These are phyloP conservation scores for Chrysocyon brachyurus DNA, from an alignment of 2,797 vertebrate species.

Conservation along the genomic window DNA sequence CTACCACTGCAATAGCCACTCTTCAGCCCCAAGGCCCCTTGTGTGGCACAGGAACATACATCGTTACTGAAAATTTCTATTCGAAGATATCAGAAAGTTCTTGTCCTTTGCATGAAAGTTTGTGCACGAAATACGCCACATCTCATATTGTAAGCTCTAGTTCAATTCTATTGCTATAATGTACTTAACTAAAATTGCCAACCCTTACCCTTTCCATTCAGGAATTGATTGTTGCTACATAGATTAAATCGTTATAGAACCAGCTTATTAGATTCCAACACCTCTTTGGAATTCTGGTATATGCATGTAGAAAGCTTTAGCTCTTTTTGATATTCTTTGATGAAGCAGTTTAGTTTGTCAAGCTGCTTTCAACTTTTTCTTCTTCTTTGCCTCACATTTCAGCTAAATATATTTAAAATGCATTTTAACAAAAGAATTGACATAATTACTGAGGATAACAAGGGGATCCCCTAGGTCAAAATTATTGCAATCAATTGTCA, in stretches of 20 bases:
- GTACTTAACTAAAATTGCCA: not conserved
- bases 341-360: not conserved
- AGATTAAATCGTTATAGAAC: not conserved
- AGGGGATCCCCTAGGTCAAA: not conserved
- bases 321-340: not conserved
- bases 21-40: not conserved
- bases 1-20: accelerated
- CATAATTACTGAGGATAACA: not conserved
- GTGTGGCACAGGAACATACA: not conserved
- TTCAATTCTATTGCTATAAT: not conserved
- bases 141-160: not conserved
- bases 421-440: not conserved
- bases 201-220: not conserved
- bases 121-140: not conserved
- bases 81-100: not conserved
- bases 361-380: not conserved
- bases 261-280: not conserved
- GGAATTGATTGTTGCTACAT: not conserved
- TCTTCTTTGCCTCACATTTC: not conserved
- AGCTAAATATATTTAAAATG: not conserved
- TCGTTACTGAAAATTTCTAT: not conserved
- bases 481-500: not conserved
- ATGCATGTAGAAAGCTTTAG: not conserved
- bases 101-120: not conserved
- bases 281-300: not conserved